Evolutionary conservation across 23 tunicate genomes (phyloP).

Genomic region (Botrylloides violaceus): DNA sequence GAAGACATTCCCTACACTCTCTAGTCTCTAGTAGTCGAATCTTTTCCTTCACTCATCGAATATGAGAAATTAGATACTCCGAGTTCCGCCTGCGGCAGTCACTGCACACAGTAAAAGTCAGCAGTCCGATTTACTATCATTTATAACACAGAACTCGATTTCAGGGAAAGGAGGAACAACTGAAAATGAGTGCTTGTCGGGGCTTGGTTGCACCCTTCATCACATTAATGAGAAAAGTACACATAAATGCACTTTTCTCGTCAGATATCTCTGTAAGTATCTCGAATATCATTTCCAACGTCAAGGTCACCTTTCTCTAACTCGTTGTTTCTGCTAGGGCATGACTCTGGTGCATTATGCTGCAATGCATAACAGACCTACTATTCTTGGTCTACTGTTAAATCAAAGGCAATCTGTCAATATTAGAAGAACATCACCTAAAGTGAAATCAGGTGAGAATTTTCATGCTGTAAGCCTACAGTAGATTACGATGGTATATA

Average conservation of each 20-base stretch:
- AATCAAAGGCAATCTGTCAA: slow-evolving; percentile 58
- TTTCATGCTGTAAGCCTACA: no score
- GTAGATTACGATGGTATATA: no score
- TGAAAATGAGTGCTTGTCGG: slow-evolving; percentile 61
- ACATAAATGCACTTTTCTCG: slow-evolving; percentile 49
- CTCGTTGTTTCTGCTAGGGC: slow-evolving; percentile 44
- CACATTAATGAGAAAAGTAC: slow-evolving; percentile 68
- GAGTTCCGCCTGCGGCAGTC: no score
- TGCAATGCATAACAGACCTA: slow-evolving; percentile 53
- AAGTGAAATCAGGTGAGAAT: slow-evolving; percentile 19
- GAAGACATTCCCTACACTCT: no score
- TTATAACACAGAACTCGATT: no score
- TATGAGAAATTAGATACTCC: no score
- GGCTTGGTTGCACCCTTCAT: slow-evolving; percentile 83
- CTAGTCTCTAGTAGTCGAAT: no score
- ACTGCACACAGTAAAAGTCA: no score
- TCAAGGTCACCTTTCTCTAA: no score
- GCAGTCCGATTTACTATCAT: no score
- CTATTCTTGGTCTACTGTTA: slow-evolving; percentile 49
- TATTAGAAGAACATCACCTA: slow-evolving; percentile 32
- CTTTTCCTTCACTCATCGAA: no score
- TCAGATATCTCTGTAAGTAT: slow-evolving; percentile 54
- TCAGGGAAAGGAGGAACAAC: slow-evolving; percentile 49
- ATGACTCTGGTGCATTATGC: slow-evolving; percentile 74
- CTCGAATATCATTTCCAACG: neutral